A percentile compares a stretch with the other conserved stretches of the same genome.
These are phyloP conservation scores for Etheostoma perlongum DNA, from an alignment of 2,797 vertebrate genomes.

Conservation along the genomic window DNA sequence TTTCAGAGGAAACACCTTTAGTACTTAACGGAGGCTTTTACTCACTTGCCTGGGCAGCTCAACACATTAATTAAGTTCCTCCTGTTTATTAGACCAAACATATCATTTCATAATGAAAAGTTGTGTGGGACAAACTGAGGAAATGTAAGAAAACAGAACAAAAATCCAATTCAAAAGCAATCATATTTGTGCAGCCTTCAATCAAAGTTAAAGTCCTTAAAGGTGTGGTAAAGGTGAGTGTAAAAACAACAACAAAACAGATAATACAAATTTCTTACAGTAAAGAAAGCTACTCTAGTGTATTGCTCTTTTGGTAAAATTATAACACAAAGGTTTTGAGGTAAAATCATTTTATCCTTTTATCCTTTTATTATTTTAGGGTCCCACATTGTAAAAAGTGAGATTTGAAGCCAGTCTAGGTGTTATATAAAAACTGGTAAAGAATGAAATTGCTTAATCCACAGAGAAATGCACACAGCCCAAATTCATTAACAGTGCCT, in stretches of 20 bases:
- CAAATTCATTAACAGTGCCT: too few relatives aligned
- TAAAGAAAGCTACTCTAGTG: neutral
- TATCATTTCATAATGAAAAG: constrained; percentile 7
- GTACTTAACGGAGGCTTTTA: constrained; percentile 27
- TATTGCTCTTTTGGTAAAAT: neutral
- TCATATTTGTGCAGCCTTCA: neutral
- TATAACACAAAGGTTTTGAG: neutral
- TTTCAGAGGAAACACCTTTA: constrained; percentile 37
- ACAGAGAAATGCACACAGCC: too few relatives aligned
- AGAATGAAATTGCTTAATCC: too few relatives aligned
- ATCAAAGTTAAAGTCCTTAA: constrained; percentile 5
- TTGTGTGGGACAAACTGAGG: neutral
- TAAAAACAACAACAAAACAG: neutral
- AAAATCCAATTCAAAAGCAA: neutral
- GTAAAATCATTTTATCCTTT: neutral
- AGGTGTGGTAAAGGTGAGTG: neutral
- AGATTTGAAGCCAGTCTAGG: too few relatives aligned
- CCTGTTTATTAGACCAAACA: constrained; percentile 29
- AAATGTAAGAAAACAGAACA: neutral
- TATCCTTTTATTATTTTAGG: too few relatives aligned
- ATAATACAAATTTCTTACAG: neutral
- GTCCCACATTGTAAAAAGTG: too few relatives aligned
- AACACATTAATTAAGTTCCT: constrained; percentile 29
- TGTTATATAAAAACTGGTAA: too few relatives aligned
- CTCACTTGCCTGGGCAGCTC: constrained; percentile 25